Evolutionary conservation across 2,797 vertebrate species (phyloP), one percentile per base, ranked within the genome.

Genomic region (Chelon auratus): DNA sequence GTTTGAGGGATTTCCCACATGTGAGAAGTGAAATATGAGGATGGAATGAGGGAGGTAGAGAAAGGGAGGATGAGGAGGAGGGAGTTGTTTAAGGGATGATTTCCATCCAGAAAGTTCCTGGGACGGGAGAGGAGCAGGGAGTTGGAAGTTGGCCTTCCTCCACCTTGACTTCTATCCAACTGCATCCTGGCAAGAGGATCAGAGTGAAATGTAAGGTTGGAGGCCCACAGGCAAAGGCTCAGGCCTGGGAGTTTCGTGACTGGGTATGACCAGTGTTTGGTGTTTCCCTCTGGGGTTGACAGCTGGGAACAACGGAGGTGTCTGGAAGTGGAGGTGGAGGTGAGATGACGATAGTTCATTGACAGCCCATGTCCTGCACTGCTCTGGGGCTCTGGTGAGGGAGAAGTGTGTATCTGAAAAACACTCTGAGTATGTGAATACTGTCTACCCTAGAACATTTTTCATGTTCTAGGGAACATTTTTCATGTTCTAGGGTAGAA

Each of bases 131-230:
- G 58, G 61, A 73, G 39, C 48, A 51, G 62, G 53, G 69, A 78
- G 63, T 43, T 62, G 59, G 62, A 80, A 51, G 45, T 42, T 78
- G 73, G 80, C 60, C 58, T 43, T 64, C 48, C 51, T 85, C 68
- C 54, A 43, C 52, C 37, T 81, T 84, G 83, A 88, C 67, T 67
- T 58, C n/a, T 18, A 36, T 83, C 84, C 81, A 85, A 63, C 71
- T 58, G 61, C 69, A 47, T 76, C 72, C 78, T 86, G 87, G 80
- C 78, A 51, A 7, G 7, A 24, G 75, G 70, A 83, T 88, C 67
- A 77, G 73, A 86, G 70, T 39, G 48, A 69, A 67, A 75, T 67
- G 43, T 36, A 33, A 54, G 62, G 47, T 47, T 65, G 65, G 47
- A 74, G 69, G 57, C 60, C 68, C 48, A 36, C 24, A 58, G 68